These are phyloP conservation scores for Echinops telfairi DNA, from an alignment of 2,113 vertebrate genomes.

Conservation along the genomic window DNA sequence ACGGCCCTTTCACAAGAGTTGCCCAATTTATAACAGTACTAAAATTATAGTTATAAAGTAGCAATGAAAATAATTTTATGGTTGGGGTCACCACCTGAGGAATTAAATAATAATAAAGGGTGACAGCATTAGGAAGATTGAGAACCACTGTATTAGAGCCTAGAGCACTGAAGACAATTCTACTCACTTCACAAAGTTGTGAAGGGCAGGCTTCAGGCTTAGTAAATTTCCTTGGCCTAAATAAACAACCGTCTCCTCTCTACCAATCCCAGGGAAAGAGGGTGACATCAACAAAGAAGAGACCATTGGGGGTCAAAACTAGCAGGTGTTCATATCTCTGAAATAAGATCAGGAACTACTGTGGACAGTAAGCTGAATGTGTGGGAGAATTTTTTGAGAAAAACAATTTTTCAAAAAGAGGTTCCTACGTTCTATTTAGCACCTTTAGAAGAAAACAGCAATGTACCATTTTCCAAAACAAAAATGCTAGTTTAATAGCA, in stretches of 20 bases:
- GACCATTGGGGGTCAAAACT: not conserved
- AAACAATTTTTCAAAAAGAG: too few relatives aligned
- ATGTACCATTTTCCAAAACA: not conserved
- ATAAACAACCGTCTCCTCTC: not conserved
- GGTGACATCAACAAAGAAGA: not conserved
- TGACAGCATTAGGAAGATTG: too few relatives aligned
- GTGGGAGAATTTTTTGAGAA: not conserved
- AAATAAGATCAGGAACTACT: not conserved
- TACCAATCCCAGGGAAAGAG: not conserved
- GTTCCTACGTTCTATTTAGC: not conserved
- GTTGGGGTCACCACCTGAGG: too few relatives aligned
- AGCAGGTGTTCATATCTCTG: not conserved
- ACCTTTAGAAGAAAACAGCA: slow-evolving; percentile 9
- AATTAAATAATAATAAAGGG: too few relatives aligned
- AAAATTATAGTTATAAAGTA: too few relatives aligned
- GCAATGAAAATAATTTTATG: too few relatives aligned
- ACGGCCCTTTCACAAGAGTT: too few relatives aligned
- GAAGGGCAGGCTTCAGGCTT: not conserved
- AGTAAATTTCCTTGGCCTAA: not conserved
- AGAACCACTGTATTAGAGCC: not conserved
- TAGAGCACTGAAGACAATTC: not conserved
- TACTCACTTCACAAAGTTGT: not conserved
- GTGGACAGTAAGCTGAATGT: not conserved
- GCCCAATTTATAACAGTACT: too few relatives aligned
- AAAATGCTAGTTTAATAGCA: slow-evolving; percentile 26